Evolutionary conservation across 2,888 invertebrate genomes (phyloP).

Genomic region (Cantharis rufa): DNA sequence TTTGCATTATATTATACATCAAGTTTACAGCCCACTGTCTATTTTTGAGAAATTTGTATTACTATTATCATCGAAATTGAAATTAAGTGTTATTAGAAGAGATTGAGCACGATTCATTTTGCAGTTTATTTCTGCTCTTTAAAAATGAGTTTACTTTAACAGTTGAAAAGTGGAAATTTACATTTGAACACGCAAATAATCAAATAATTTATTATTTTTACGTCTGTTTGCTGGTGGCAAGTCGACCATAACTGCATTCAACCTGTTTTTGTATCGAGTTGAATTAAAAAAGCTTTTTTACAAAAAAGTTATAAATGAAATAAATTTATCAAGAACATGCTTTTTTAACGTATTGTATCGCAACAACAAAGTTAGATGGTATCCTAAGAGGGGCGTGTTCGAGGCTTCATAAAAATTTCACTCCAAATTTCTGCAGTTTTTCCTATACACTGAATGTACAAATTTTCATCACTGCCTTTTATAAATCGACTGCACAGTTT

Average conservation of each 20-base stretch:
- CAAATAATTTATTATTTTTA: neutral
- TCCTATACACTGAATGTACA: neutral
- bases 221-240: neutral
- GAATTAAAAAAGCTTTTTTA: neutral
- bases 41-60: neutral
- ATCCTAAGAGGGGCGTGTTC: neutral
- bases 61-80: neutral
- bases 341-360: neutral
- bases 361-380: neutral
- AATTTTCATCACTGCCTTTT: neutral
- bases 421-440: neutral
- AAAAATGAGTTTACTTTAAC: neutral
- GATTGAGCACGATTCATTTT: neutral
- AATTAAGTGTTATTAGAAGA: neutral
- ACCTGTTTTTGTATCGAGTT: neutral
- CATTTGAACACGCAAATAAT: neutral
- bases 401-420: neutral
- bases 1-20: constrained; percentile 6
- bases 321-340: neutral
- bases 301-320: neutral
- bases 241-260: neutral
- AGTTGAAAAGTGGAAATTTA: neutral
- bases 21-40: neutral
- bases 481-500: neutral
- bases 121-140: neutral